Evolutionary conservation across 2,113 vertebrate genomes (phyloP).

Genomic region (Oriolus oriolus): DNA sequence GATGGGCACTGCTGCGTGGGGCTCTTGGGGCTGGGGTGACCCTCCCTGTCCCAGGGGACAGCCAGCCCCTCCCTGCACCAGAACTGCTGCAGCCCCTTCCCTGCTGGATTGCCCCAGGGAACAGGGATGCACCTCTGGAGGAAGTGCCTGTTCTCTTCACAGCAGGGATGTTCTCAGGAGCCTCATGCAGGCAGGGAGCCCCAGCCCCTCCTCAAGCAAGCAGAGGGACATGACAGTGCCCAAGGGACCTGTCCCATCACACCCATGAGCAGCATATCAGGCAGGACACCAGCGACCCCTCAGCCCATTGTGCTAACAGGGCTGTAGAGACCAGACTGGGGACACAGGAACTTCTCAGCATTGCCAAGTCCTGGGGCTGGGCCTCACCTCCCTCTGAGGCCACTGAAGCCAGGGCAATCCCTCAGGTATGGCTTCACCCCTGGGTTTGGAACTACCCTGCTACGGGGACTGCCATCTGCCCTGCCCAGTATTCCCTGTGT

Average conservation of each 20-base stretch:
- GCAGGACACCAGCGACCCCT: neutral
- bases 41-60: neutral
- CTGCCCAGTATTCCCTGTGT: neutral
- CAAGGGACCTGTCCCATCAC: neutral
- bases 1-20: neutral
- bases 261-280: rapidly evolving
- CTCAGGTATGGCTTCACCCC: neutral
- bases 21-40: neutral
- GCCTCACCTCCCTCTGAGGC: neutral
- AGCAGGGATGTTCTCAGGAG: neutral
- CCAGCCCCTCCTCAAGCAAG: neutral
- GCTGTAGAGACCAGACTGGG: neutral
- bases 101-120: neutral
- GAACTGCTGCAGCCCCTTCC: neutral
- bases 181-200: neutral
- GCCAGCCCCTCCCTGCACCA: neutral
- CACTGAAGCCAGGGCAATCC: neutral
- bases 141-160: neutral
- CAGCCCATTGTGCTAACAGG: neutral
- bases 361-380: neutral
- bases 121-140: neutral
- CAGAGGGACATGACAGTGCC: neutral
- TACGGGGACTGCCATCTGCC: rapidly evolving
- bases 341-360: neutral
- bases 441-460: rapidly evolving